These are phyloP conservation scores for Tridacna crocea DNA, from an alignment of 2,888 invertebrate genomes.

Conservation along the genomic window DNA sequence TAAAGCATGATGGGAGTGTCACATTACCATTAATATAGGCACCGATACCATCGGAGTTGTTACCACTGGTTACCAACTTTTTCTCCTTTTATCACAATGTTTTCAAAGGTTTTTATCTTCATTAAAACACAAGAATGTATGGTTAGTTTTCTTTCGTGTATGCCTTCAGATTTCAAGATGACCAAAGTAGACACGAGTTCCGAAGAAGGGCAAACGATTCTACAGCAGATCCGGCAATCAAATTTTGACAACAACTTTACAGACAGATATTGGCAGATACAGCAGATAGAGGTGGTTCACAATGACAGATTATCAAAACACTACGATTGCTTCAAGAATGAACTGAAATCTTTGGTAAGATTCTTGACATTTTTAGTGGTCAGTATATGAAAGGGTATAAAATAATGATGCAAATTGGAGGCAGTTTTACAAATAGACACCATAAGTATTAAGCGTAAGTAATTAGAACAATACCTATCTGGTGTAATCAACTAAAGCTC, in stretches of 20 bases:
- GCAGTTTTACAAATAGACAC: too few species aligned
- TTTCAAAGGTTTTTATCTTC: too few species aligned
- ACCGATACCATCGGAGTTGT: too few species aligned
- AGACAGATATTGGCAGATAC: conserved; percentile 48
- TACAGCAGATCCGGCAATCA: conserved; percentile 29
- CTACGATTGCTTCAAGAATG: conserved; percentile 30
- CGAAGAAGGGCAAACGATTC: conserved; percentile 21
- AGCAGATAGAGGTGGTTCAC: conserved; percentile 32
- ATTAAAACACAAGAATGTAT: too few species aligned
- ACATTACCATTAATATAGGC: too few species aligned
- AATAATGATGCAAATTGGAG: too few species aligned
- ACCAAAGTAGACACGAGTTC: conserved; percentile 13
- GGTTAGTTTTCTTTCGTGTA: not conserved
- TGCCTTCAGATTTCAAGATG: not conserved
- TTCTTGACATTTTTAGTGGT: not conserved
- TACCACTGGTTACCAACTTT: too few species aligned
- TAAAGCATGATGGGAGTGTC: too few species aligned
- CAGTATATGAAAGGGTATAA: not conserved
- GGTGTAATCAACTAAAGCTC: too few species aligned
- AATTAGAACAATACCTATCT: too few species aligned
- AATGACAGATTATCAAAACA: conserved; percentile 34
- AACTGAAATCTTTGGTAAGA: conserved; percentile 28
- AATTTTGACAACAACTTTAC: conserved; percentile 40
- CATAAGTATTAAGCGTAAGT: too few species aligned
- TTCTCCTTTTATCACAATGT: too few species aligned